phyloP scores from a whole-genome alignment of 2,113 vertebrate genomes.

The Asarcornis scutulata region DNA sequence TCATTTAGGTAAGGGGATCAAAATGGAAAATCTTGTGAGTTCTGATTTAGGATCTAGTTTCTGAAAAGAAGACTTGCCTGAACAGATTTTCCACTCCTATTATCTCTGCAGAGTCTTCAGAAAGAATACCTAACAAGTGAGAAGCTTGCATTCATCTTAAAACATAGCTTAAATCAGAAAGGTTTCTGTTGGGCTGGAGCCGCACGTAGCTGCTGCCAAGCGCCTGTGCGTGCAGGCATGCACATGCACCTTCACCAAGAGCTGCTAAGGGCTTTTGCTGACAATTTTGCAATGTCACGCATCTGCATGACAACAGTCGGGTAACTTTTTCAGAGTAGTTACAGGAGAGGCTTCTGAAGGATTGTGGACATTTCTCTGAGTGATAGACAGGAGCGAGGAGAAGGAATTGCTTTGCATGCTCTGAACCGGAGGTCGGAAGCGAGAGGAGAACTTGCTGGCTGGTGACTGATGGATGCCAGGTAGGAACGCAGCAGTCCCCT shows the following conservation, averaged over 20 bases:
- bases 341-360: not conserved
- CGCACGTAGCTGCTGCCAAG: fast-evolving
- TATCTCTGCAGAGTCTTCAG: not conserved
- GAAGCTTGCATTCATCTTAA: not conserved
- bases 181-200: not conserved
- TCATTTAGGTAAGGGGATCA: not conserved
- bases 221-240: not conserved
- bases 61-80: not conserved
- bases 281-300: fast-evolving
- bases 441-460: not conserved
- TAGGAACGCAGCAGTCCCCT: fast-evolving
- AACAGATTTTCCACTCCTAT: not conserved
- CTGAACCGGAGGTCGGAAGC: not conserved
- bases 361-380: not conserved
- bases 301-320: not conserved
- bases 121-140: not conserved
- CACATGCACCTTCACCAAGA: fast-evolving
- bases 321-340: not conserved
- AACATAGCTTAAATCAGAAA: not conserved
- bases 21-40: not conserved
- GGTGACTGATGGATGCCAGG: not conserved
- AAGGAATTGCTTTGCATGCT: not conserved
- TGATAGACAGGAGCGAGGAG: not conserved
- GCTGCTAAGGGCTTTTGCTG: not conserved
- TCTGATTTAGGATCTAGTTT: not conserved